phyloP scores from a whole-genome alignment of 1,140 invertebrate genomes.

The Meloidogyne chitwoodi region DNA sequence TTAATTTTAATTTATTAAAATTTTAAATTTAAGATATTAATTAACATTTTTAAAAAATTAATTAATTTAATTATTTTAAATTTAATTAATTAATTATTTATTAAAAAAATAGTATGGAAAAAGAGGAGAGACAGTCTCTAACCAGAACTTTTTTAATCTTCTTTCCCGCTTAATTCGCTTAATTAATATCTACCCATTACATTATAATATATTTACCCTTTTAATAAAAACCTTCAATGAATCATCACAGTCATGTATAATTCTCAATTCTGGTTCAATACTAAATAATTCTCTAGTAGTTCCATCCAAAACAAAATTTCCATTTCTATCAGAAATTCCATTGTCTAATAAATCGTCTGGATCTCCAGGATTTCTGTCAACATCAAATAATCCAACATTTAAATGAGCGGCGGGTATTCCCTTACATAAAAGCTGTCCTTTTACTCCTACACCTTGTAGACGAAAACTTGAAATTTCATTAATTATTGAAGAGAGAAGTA shows the following conservation, averaged over 20 bases:
- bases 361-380: constrained; percentile 20
- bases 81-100: too few species aligned
- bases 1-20: too few species aligned
- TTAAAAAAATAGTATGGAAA: too few species aligned
- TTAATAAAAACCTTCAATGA: constrained; percentile 8
- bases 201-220: not conserved
- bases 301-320: constrained; percentile 28
- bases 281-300: constrained; percentile 26
- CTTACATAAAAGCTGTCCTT: constrained; percentile 12
- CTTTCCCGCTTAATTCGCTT: not conserved
- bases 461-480: not conserved
- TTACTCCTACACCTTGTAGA: not conserved
- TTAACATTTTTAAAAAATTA: too few species aligned
- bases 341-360: constrained; percentile 22
- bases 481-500: not conserved
- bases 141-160: not conserved
- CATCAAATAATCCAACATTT: constrained; percentile 14
- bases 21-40: not conserved
- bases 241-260: constrained; percentile 25
- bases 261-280: constrained; percentile 32
- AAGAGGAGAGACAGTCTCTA: not conserved
- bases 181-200: too few species aligned
- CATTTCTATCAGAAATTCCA: constrained; percentile 20
- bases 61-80: too few species aligned
- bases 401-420: not conserved